A percentile compares a stretch with the other conserved stretches of the same genome.
Conservation (phyloP, 2,888 invertebrate species). For the Leptinotarsa haldemani region DNA sequence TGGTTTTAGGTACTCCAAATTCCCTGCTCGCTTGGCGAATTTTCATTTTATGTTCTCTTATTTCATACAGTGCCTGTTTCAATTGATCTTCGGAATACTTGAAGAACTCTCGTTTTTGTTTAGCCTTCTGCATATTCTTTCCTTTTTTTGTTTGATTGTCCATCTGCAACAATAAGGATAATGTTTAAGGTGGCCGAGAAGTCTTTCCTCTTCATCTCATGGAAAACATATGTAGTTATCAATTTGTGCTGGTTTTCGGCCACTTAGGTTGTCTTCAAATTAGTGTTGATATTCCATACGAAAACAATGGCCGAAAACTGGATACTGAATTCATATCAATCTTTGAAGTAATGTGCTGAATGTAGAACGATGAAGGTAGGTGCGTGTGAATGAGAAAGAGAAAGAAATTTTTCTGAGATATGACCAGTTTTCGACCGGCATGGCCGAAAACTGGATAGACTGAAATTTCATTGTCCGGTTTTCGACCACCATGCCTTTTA, state of each 20-base stretch:
- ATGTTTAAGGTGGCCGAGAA: constrained; percentile 6
- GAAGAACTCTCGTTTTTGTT: neutral
- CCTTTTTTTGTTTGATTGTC: constrained; percentile 1
- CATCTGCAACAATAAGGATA: constrained; percentile 2
- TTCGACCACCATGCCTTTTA: constrained; percentile 6
- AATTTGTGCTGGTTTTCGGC: constrained; percentile 9
- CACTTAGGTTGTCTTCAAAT: constrained; percentile 1
- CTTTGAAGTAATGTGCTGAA: constrained; percentile 4
- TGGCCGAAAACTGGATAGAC: neutral
- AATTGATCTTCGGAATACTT: constrained; percentile 1
- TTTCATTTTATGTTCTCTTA: constrained; percentile 9
- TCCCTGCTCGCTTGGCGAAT: constrained; percentile 8
- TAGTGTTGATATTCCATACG: neutral
- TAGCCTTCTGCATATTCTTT: neutral
- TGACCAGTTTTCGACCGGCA: constrained; percentile 9
- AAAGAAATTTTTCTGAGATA: neutral
- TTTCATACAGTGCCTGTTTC: constrained; percentile 2
- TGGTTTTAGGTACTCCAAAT: constrained; percentile 36
- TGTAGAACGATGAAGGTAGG: constrained; percentile 4
- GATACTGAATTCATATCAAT: constrained; percentile 2
- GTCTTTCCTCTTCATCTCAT: constrained; percentile 2
- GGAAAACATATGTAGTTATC: constrained; percentile 7
- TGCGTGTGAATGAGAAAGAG: constrained; percentile 3
- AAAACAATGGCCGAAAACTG: constrained; percentile 7
- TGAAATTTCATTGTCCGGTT: constrained; percentile 4